A percentile compares a stretch with the other conserved stretches of the same genome.
Evolutionary conservation across 2,888 invertebrate species (phyloP).

Genomic region (Trissolcus japonicus): DNA sequence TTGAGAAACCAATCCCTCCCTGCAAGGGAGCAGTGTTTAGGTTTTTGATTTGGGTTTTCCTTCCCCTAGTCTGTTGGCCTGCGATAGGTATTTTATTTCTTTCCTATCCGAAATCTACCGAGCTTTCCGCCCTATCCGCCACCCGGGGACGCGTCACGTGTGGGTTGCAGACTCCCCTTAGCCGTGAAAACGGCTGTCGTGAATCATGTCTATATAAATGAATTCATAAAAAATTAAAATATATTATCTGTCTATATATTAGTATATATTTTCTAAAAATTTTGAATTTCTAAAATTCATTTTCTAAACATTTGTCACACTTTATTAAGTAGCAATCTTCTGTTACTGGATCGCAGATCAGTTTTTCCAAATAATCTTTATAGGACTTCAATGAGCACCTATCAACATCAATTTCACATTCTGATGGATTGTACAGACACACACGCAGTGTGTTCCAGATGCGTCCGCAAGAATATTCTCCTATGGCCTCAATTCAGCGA

Average conservation of each 20-base stretch:
- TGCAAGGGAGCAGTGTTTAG: too few relatives aligned
- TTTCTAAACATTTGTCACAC: neutral
- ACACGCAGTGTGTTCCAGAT: slow-evolving; percentile 4
- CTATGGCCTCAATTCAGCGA: neutral
- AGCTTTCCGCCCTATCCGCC: slow-evolving; percentile 12
- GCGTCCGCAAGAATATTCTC: slow-evolving; percentile 4
- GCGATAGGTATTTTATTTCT: slow-evolving; percentile 21
- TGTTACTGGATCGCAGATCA: neutral
- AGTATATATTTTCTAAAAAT: too few relatives aligned
- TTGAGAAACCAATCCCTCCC: slow-evolving; percentile 23
- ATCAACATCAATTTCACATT: slow-evolving; percentile 3
- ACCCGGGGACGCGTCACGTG: slow-evolving; percentile 10
- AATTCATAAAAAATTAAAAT: too few relatives aligned
- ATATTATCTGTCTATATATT: too few relatives aligned
- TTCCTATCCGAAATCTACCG: slow-evolving; percentile 7
- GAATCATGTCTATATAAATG: too few relatives aligned
- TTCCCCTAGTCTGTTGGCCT: slow-evolving; percentile 18
- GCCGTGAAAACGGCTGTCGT: too few relatives aligned
- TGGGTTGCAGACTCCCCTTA: slow-evolving; percentile 21
- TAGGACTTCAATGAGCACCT: neutral
- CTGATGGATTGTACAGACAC: slow-evolving; percentile 3
- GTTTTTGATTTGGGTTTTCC: neutral
- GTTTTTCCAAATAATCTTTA: neutral
- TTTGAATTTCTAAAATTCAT: too few relatives aligned
- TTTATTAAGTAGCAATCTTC: slow-evolving; percentile 3